Conservation (phyloP, 2,113 vertebrate genomes). For the Brachionichthys hirsutus region DNA sequence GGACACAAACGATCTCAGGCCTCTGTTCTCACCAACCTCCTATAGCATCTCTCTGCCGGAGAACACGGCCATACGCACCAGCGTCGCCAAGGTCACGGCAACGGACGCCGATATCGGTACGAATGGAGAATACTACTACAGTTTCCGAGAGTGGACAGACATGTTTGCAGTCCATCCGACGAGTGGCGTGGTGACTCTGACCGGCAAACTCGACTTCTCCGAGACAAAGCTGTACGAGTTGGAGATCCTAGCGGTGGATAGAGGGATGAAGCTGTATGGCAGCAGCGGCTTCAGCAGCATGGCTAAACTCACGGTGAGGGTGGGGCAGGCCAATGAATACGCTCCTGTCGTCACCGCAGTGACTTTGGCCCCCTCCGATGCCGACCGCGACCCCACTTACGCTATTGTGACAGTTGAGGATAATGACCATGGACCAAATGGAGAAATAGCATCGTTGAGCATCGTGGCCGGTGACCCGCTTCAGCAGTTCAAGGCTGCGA, state of each 20-base stretch:
- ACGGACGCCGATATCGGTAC: slow-evolving; percentile 98
- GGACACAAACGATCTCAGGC: slow-evolving; percentile 96
- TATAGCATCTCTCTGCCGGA: slow-evolving; percentile 93
- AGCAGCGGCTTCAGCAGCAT: slow-evolving; percentile 97
- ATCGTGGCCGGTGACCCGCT: slow-evolving; percentile 91
- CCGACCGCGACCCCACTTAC: slow-evolving; percentile 86
- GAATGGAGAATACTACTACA: slow-evolving; percentile 98
- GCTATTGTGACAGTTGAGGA: slow-evolving; percentile 91
- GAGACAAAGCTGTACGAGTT: slow-evolving; percentile 87
- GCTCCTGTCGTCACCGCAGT: slow-evolving; percentile 86
- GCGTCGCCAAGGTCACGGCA: slow-evolving; percentile 90
- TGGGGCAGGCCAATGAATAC: slow-evolving; percentile 91
- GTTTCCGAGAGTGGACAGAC: slow-evolving; percentile 94
- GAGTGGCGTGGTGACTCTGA: slow-evolving; percentile 88
- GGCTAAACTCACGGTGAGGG: slow-evolving; percentile 87
- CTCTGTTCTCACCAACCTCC: slow-evolving; percentile 95
- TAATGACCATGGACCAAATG: slow-evolving; percentile 87
- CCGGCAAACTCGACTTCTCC: slow-evolving; percentile 86
- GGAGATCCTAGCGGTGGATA: slow-evolving; percentile 94
- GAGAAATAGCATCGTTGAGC: slow-evolving; percentile 90
- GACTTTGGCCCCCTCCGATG: slow-evolving; percentile 80
- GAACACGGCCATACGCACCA: slow-evolving; percentile 90
- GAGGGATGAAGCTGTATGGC: slow-evolving; percentile 94
- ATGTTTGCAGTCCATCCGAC: slow-evolving; percentile 96
- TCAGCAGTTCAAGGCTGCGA: slow-evolving; percentile 88